Evolutionary conservation across 2,797 vertebrate species (phyloP).

Genomic region (Ptychadena robeensis): DNA sequence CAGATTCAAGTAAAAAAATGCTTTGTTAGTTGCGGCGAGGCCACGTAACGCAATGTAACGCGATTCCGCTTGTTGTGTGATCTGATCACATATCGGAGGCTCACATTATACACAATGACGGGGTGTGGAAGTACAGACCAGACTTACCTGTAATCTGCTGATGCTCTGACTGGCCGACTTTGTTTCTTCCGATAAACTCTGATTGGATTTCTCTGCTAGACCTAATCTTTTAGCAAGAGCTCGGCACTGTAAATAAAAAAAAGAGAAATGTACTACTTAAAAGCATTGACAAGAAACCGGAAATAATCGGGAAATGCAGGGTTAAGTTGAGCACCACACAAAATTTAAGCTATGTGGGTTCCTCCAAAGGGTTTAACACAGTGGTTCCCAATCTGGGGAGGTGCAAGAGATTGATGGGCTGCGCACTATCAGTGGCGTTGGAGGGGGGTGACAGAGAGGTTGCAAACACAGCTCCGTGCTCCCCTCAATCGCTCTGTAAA

Average conservation of each 20-base stretch:
- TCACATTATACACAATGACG: background rate
- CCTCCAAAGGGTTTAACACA: too few species aligned
- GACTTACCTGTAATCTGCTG: conserved; percentile 90
- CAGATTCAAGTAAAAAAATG: background rate
- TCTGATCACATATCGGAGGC: too few species aligned
- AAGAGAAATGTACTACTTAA: conserved; percentile 17
- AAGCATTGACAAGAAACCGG: background rate
- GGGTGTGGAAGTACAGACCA: background rate
- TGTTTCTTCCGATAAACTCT: conserved; percentile 82
- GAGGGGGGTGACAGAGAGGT: too few species aligned
- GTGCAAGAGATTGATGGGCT: too few species aligned
- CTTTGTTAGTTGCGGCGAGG: background rate
- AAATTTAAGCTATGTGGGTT: too few species aligned
- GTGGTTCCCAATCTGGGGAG: too few species aligned
- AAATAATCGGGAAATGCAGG: too few species aligned
- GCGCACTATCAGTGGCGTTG: too few species aligned
- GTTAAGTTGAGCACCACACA: too few species aligned
- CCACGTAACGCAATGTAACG: background rate
- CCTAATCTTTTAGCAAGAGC: conserved; percentile 91
- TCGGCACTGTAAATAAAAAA: conserved; percentile 81
- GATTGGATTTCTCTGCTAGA: conserved; percentile 90
- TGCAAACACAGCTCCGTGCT: too few species aligned
- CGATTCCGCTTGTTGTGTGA: background rate
- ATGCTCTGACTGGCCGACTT: conserved; percentile 89
- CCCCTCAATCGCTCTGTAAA: too few species aligned